phyloP scores from a whole-genome alignment of 2,113 vertebrate species.

The Tympanuchus pallidicinctus region DNA sequence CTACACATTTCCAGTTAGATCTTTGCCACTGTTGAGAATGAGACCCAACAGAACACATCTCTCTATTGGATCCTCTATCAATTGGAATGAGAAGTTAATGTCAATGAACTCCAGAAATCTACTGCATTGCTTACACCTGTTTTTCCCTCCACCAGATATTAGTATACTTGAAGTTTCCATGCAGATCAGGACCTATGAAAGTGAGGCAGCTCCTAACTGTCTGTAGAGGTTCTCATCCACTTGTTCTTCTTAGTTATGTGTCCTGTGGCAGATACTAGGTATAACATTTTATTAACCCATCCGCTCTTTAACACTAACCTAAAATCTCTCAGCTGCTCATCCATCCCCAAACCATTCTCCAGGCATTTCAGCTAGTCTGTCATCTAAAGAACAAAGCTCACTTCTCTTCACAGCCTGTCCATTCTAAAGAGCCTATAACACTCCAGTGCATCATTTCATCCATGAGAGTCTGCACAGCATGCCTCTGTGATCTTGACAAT shows the following conservation, averaged over 20 bases:
- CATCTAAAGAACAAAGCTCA: neutral
- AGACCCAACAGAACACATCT: neutral
- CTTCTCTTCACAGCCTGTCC: neutral
- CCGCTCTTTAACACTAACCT: neutral
- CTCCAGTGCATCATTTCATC: neutral
- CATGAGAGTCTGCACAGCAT: neutral
- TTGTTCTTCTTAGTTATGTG: neutral
- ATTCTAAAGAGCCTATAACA: neutral
- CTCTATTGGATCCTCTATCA: neutral
- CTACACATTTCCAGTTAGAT: neutral
- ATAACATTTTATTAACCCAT: neutral
- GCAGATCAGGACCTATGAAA: neutral
- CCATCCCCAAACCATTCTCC: neutral
- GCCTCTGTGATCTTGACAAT: neutral
- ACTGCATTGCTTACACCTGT: neutral
- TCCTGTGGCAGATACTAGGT: neutral
- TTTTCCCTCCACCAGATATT: neutral
- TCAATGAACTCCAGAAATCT: neutral
- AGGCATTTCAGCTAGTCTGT: neutral
- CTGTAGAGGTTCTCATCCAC: neutral
- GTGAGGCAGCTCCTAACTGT: neutral
- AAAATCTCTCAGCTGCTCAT: neutral
- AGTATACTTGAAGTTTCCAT: neutral
- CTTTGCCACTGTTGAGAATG: neutral
- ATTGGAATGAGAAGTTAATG: neutral